Percentiles rank a stretch among this genome's conserved stretches.
These are phyloP conservation scores for Hylia prasina DNA, from an alignment of 2,113 vertebrate genomes.

Conservation along the genomic window DNA sequence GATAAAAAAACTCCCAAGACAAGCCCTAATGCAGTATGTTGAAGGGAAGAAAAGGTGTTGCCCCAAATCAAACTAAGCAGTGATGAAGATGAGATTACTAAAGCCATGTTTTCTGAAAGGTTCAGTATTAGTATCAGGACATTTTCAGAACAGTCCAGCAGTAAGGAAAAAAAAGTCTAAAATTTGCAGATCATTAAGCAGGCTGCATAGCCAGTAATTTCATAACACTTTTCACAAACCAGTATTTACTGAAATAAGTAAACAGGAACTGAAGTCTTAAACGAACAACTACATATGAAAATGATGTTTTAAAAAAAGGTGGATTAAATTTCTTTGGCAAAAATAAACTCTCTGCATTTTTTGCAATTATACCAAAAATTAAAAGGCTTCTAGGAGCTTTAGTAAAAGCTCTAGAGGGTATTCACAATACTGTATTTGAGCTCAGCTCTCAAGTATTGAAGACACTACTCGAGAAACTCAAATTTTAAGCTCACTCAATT, in stretches of 20 bases:
- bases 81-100: not conserved
- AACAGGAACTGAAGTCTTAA: not conserved
- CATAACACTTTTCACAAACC: not conserved
- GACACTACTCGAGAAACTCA: not conserved
- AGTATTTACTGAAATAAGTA: not conserved
- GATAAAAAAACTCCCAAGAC: not conserved
- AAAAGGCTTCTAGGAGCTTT: not conserved
- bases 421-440: not conserved
- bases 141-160: not conserved
- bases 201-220: not conserved
- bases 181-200: not conserved
- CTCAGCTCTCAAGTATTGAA: not conserved
- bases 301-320: rapidly evolving
- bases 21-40: not conserved
- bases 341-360: not conserved
- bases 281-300: not conserved
- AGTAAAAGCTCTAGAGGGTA: not conserved
- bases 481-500: not conserved
- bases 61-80: not conserved
- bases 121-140: not conserved
- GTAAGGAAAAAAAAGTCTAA: not conserved
- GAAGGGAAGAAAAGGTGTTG: not conserved
- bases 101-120: not conserved
- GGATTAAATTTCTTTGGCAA: not conserved
- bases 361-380: not conserved